phyloP scores from a whole-genome alignment of 2,888 invertebrate species.

The Reticulitermes lucifugus region DNA sequence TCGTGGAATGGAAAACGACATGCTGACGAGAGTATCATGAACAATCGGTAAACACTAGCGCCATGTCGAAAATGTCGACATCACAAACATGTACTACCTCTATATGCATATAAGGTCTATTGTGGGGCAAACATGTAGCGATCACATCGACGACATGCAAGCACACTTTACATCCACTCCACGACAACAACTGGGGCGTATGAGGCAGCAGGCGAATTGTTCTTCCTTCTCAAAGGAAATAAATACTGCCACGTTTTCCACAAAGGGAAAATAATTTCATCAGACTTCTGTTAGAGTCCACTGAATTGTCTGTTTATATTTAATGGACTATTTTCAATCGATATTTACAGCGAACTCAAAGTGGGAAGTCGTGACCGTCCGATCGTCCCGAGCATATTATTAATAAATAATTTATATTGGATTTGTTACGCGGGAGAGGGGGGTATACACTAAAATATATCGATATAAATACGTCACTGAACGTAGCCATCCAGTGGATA shows the following conservation, averaged over 20 bases:
- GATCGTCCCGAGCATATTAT: no score
- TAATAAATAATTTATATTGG: no score
- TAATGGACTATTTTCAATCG: no score
- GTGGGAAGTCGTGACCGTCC: no score
- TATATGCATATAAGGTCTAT: slow-evolving; percentile 32
- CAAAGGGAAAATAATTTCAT: not conserved
- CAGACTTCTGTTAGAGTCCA: no score
- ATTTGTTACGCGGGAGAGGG: no score
- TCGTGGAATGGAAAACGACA: not conserved
- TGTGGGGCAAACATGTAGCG: not conserved
- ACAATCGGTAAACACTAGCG: slow-evolving; percentile 7
- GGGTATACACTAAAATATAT: no score
- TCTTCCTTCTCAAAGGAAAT: no score
- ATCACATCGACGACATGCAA: slow-evolving; percentile 18
- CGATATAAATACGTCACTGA: no score
- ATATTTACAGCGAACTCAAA: no score
- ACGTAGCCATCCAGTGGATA: no score
- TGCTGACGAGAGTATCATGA: not conserved
- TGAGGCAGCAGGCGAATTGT: not conserved
- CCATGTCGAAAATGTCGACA: slow-evolving; percentile 15
- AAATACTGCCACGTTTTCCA: not conserved
- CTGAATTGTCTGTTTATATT: no score
- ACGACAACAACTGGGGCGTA: not conserved
- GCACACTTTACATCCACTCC: not conserved
- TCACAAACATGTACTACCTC: not conserved